Evolutionary conservation across 2,113 vertebrate genomes (phyloP), one percentile per base, ranked within the genome.

Genomic region (Cyprichromis sp.): DNA sequence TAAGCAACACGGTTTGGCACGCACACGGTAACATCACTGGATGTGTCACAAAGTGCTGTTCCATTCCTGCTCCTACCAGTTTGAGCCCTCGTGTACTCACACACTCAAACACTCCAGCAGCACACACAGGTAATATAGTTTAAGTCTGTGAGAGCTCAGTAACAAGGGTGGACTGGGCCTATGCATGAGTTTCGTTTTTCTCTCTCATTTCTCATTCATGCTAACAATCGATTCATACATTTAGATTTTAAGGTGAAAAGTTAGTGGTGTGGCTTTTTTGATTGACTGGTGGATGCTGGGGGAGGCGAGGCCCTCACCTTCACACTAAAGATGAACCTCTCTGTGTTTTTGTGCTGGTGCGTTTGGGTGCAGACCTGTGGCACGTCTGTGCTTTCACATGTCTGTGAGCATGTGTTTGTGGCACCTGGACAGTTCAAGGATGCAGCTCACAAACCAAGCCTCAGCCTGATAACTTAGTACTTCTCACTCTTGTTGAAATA

Each of bases 281-380:
- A 11, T 47, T 29, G 68, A 29, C 14, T 29, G 68, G 6, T 10
- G 24, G 68, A 19, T 47, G 40, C 6, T 42, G 66, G 8, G n/a
- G 38, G n/a, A 40, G 34, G 63, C 2, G 0, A 73, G 40, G 0
- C 21, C 40, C 40, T 63, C 59, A 63, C 59, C 59, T 66, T 66
- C 61, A 36, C 31, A 36, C 0, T 66, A 36, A 66, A 36, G 61
- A 31, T 11, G 21, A 73, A 47, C 24, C 2, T 45, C 21, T 26
- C 68, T 17, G 6, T 47, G 40, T 47, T 76, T 73, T 45, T 42
- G 38, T 71, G n/a, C 9, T 16, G 40, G 68, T 11, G 21, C 14
- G 0, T 1, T 45, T 5, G 17, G 68, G 0, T 14, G 40, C 68
- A 10, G 21, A 73, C 1, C 21, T 7, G n/a, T 26, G 13, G 8